Base-by-base conservation (phyloP, 2,113 vertebrate genomes). In the Oophaga pumilio region DNA sequence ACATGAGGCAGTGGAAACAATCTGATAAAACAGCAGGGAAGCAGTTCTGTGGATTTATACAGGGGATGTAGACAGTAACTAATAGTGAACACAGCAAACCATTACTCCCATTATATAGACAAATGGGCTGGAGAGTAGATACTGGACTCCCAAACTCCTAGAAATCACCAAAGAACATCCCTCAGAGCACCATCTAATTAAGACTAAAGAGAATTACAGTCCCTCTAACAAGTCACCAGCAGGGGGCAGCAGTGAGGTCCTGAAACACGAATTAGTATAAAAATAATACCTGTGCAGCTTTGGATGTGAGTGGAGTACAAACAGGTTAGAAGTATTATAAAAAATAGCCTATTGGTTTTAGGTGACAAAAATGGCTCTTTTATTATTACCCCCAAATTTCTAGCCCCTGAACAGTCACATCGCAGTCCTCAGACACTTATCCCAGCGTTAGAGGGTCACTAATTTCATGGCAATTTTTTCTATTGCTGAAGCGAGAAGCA, bases 391-490 rank as follows among this genome's bases (percentile, higher is more conserved):
- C 11, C 22, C 2, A 53, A 56, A 53, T 52, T 6, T 77, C 7
- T 13, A 26, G 12, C 76, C 50, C 50, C 33, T n/a, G 49, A 74
- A 18, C 49, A 12, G 12, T 22, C 50, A 14, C 76, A 14, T 5
- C 9, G 0, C 22, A 0, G 10, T 43, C 28, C 24, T 49, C 17
- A 26, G 56, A 28, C 18, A 81, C 18, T 28, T 22, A 60, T 62
- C 57, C 17, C 18, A 18, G 22, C 56, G 2, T 17, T 26, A 79
- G 52, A 24, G 28, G 26, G 79, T 59, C 33, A 64, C 18, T 50
- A 62, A 60, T 49, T 33, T 49, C 59, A 64, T n/a, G 28, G 59
- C 59, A 50, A 81, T 81, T 82, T 60, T 74, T 60, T 64, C 59
- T 28, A 82, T 43, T 74, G 33, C 33, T 43, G 79, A 64, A 62